A percentile compares a stretch with the other conserved stretches of the same genome.
Conservation (phyloP, 1,140 invertebrate genomes). For the Bombus superbus region DNA sequence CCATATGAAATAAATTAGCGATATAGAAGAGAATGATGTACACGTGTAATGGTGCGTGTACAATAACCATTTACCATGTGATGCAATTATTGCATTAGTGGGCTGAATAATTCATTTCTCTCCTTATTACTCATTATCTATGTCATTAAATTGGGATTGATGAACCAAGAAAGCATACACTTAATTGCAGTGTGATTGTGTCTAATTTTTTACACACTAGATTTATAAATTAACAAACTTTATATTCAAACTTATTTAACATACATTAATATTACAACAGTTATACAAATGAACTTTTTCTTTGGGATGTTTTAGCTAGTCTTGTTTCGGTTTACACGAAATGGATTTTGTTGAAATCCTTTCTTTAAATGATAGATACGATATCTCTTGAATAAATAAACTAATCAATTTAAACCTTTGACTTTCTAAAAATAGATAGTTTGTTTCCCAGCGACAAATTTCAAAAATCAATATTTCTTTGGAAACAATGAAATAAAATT, state of each 20-base stretch:
- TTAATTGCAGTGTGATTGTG: not conserved
- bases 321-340: not conserved
- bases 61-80: not conserved
- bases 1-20: not conserved
- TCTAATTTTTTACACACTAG: not conserved
- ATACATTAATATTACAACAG: too few relatives aligned
- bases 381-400: not conserved
- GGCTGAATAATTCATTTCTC: constrained; percentile 9
- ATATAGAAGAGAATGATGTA: not conserved
- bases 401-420: too few relatives aligned
- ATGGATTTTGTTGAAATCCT: not conserved
- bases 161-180: not conserved
- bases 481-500: too few relatives aligned
- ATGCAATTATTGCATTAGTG: constrained; percentile 4
- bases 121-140: not conserved
- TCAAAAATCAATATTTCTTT: too few relatives aligned
- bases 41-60: too few relatives aligned
- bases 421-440: not conserved
- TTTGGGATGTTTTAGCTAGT: too few relatives aligned
- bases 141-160: constrained; percentile 10
- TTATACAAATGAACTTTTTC: too few relatives aligned
- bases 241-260: too few relatives aligned
- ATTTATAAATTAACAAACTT: not conserved
- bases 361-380: not conserved
- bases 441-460: too few relatives aligned